Conservation (phyloP, 2,113 vertebrate species). For the Urocolius indicus region DNA sequence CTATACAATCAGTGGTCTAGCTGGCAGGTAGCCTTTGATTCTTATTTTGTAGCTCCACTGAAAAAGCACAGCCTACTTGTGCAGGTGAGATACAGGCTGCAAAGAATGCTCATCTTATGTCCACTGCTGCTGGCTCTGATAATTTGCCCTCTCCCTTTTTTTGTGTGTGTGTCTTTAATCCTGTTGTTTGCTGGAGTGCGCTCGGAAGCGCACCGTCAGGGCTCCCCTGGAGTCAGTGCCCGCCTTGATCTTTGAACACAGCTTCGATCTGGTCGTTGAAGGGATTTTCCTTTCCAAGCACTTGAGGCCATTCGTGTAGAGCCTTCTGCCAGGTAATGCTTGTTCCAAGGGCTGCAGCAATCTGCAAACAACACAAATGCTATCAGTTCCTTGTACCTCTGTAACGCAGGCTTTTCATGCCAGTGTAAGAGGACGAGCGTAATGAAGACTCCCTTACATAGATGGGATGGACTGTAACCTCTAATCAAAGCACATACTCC, state of each 20-base stretch:
- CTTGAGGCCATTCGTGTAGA: conserved; percentile 52
- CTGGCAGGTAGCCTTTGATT: not conserved
- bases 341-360: conserved; percentile 66
- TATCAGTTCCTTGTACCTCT: not conserved
- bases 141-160: not conserved
- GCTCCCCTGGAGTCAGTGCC: conserved; percentile 54
- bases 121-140: not conserved
- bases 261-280: conserved; percentile 75
- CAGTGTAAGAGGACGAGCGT: not conserved
- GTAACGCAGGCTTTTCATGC: rapidly evolving
- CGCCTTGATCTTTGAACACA: conserved; percentile 79
- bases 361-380: conserved; percentile 48
- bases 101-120: not conserved
- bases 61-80: not conserved
- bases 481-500: not conserved
- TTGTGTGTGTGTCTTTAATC: not conserved
- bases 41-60: not conserved
- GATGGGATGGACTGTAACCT: not conserved
- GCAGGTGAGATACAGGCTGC: not conserved
- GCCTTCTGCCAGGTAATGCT: conserved; percentile 72
- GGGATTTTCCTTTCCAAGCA: conserved; percentile 79
- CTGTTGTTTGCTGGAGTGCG: not conserved
- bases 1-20: not conserved
- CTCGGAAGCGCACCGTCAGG: not conserved
- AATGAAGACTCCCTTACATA: not conserved